Evolutionary conservation across 2,797 vertebrate genomes (phyloP), one percentile per base, ranked within the genome.

Genomic region (Arnoldichthys spilopterus): DNA sequence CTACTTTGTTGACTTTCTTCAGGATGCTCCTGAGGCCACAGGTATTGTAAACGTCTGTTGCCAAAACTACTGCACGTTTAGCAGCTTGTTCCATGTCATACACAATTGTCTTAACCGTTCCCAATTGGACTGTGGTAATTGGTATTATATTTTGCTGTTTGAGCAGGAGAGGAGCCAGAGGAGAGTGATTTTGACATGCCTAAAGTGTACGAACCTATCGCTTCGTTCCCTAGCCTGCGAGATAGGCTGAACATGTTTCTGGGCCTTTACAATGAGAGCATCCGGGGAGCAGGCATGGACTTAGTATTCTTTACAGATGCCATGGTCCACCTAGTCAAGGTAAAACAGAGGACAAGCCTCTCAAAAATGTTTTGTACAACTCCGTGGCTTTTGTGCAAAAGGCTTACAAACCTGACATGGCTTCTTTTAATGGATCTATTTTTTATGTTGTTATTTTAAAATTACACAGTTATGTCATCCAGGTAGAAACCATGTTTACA

Each of bases 241-340:
- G 91, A 94, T 16, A 87, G 94, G 67, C 92, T 99, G 47, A 96
- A 95, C 85, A 92, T 92, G 89, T 98, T 98, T 88, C 90, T 98
- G 71, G 90, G 89, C 83, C 88, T 89, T 37, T 97, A 96, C 82
- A 98, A 98, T 16, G 97, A 98, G 79, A 96, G 87, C 30, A 83
- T 98, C 78, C 94, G 95, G 12, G 97, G 97, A 3, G 86, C 93
- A 16, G 94, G 93, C 72, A 95, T 97, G 95, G 97, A 99, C 85
- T 90, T 98, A 94, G 97, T 99, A 62, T 99, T 98, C 89, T 99
- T 99, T 82, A 90, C 89, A 40, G 97, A 99, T 83, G 96, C 98
- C 1, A 97, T 99, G 96, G 86, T 93, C 79, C 97, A 99, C 88
- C 91, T 99, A 81, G 89, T 98, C 74, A 99, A 98, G 97, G 98